Evolutionary conservation across 1,140 invertebrate species (phyloP), one percentile per base, ranked within the genome.

Genomic region (Musca vetustissima): DNA sequence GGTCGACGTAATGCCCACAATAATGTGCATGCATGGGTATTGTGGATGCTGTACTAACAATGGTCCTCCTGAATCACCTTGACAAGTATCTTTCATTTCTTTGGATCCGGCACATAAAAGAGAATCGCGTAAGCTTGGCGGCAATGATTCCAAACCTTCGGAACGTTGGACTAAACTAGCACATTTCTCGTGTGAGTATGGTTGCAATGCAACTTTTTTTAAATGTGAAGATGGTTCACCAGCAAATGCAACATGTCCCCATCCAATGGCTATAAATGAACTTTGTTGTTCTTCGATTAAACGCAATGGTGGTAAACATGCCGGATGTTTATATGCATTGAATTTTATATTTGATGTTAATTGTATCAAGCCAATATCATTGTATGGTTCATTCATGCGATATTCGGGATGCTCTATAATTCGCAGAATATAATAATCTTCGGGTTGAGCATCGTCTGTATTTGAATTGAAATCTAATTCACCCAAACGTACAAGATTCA

Each of bases 71-170:
- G 78, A 79, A 48, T 82, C 80, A 1, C 79, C 79, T 13, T 72
- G 71, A 67, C 85, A 86, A 0, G 85, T 85, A 66, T 85, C 85
- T 71, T 75, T 79, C 6, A 72, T 55, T 61, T 76, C 76, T 21
- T 88, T 80, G 21, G 81, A 85, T 14, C 91, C 91, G 25, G 91
- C 90, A 78, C 91, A 93, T n/a, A 93, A 74, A 75, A 87, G 86
- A 0, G 82, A 76, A 1, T 79, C 71, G 14, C 83, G 48, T 17
- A 88, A 84, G 0, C 87, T 86, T 72, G 69, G 73, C 71, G 69
- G 81, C 36, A 83, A 84, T 81, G 75, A 79, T 17, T 80, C 75
- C 9, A 68, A 22, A 14, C 49, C 43, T 0, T 68, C 59, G 69
- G 59, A 28, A 17, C 28, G 28, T 7, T 13, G 14, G 4, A 22